Base-by-base conservation (phyloP, 2,888 invertebrate species). In the Prosopocoilus inquinatus region DNA sequence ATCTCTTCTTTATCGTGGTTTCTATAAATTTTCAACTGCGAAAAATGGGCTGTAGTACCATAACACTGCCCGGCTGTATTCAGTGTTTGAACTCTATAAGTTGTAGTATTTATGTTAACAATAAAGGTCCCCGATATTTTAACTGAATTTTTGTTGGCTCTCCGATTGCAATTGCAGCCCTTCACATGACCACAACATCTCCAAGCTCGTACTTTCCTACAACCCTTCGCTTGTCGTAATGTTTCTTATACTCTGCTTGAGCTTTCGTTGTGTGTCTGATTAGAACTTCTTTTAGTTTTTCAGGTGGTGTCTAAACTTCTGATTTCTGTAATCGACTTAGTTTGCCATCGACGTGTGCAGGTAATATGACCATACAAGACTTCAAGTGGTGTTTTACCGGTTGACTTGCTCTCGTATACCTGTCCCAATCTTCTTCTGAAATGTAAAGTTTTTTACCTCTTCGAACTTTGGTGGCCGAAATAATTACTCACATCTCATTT, bases 371-470 rank as follows among this genome's bases (percentile, higher is more conserved):
- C 62, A 16, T 54, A 54, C 20, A 60, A 20, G 12, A 55, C 34
- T 38, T 64, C 60, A 15, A 55, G 61, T n/a, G 63, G 62, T 2
- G 60, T 57, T 45, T 57, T 59, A 0, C 58, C 50, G 1, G 62
- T 63, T 2, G 60, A 49, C 46, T 63, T 60, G 34, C 62, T 64
- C 4, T 52, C 39, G 54, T 48, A 46, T 38, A 55, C 46, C 9
- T 13, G 36, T 59, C 57, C 59, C 59, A 59, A 45, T 32, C 15
- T 1, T 59, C 38, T 15, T 33, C 44, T 2, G 36, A 34, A n/a
- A n/a, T n/a, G n/a, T n/a, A n/a, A n/a, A n/a, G n/a, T n/a, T n/a
- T n/a, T n/a, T n/a, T n/a, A n/a, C n/a, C n/a, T n/a, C n/a, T n/a
- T n/a, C n/a, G n/a, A n/a, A n/a, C n/a, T n/a, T n/a, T n/a, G n/a